These are phyloP conservation scores for Leptestheria dahalacensis DNA, from an alignment of 1,140 invertebrate species.

Conservation along the genomic window DNA sequence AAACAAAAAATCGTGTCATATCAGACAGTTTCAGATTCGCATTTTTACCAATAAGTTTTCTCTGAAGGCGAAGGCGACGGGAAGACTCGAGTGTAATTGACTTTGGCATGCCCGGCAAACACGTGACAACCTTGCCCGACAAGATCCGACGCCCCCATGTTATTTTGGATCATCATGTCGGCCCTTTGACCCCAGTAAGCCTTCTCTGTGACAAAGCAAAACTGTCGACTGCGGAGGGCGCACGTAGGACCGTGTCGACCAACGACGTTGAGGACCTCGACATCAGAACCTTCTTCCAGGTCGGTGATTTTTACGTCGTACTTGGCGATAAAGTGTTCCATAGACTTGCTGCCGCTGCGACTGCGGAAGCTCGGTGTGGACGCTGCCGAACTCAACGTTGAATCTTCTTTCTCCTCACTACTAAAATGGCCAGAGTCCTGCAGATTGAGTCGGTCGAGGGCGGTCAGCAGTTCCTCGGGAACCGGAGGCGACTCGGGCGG, in stretches of 20 bases:
- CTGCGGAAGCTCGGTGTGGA: conserved; percentile 4
- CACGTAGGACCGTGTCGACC: conserved; percentile 22
- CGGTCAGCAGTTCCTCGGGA: not conserved
- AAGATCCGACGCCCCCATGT: conserved; percentile 20
- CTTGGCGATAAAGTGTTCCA: conserved; percentile 17
- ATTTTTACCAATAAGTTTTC: not conserved
- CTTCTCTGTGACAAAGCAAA: conserved; percentile 24
- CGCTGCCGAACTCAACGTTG: not conserved
- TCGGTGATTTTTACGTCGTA: conserved; percentile 25
- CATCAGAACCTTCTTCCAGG: conserved; percentile 23
- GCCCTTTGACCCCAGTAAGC: conserved; percentile 26
- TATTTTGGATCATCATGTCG: conserved; percentile 25
- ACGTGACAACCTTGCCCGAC: conserved; percentile 22
- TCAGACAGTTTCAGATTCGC: too few relatives aligned
- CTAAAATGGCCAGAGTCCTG: not conserved
- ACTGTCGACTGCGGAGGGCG: conserved; percentile 18
- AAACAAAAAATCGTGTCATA: too few relatives aligned
- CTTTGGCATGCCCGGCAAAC: conserved; percentile 22
- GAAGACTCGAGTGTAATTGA: conserved; percentile 16
- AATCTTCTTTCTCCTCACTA: not conserved
- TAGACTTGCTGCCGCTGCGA: not conserved
- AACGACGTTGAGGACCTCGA: conserved; percentile 20
- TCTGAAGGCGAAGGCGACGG: not conserved
- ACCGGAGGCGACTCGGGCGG: not conserved
- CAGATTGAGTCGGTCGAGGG: not conserved